Evolutionary conservation across 1,140 invertebrate species (phyloP).

Genomic region (Camponotus pennsylvanicus): DNA sequence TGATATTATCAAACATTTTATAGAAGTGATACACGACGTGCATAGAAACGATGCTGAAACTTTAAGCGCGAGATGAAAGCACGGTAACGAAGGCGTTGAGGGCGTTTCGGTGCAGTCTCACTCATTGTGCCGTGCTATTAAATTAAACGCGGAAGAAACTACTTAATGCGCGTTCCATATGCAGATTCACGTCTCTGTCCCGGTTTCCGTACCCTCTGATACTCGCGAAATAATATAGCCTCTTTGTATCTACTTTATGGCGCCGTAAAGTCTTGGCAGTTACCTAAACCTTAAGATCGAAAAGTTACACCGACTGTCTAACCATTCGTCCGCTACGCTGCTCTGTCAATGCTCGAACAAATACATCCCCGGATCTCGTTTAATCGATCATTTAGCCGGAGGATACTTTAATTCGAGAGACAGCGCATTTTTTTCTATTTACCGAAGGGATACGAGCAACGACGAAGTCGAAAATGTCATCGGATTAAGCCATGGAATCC

Average conservation of each 20-base stretch:
- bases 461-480: constrained; percentile 18
- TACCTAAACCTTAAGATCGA: constrained; percentile 56
- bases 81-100: constrained; percentile 27
- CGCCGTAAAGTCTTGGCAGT: constrained; percentile 80
- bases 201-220: constrained; percentile 71
- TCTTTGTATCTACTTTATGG: constrained; percentile 85
- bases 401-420: constrained; percentile 47
- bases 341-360: not conserved
- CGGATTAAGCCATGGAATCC: constrained; percentile 14
- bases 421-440: constrained; percentile 39
- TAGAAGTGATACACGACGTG: not conserved
- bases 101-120: constrained; percentile 63
- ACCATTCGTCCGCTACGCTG: constrained; percentile 4
- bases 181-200: constrained; percentile 83
- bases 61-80: constrained; percentile 55
- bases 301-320: constrained; percentile 62
- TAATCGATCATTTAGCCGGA: constrained; percentile 22
- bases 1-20: too few relatives aligned
- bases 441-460: constrained; percentile 29
- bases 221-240: constrained; percentile 80
- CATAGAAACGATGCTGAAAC: constrained; percentile 45
- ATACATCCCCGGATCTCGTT: constrained; percentile 1
- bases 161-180: constrained; percentile 85
- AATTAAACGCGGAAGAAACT: constrained; percentile 85
- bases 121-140: constrained; percentile 79